Evolutionary conservation across 1,140 invertebrate genomes (phyloP).

Genomic region (Cydia pomonella): DNA sequence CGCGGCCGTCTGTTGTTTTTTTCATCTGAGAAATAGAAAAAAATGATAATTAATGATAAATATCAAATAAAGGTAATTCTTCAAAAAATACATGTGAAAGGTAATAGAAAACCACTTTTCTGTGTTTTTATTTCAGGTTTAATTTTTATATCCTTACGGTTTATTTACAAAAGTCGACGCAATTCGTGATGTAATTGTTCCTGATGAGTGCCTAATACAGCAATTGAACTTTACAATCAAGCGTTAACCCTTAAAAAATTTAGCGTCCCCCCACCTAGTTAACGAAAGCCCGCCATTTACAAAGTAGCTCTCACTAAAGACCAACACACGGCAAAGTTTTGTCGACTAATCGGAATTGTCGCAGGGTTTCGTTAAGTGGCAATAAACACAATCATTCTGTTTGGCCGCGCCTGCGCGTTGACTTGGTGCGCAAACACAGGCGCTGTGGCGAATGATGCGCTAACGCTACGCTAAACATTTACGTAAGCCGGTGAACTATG

Average conservation of each 20-base stretch:
- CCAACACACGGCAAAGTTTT: constrained; percentile 66
- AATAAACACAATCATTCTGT: constrained; percentile 77
- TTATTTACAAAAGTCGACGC: background rate
- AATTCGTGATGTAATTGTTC: background rate
- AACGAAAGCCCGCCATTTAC: constrained; percentile 49
- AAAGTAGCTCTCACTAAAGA: constrained; percentile 75
- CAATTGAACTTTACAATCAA: background rate
- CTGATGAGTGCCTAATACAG: background rate
- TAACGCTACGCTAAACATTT: constrained; percentile 71
- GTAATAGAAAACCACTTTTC: too few species aligned
- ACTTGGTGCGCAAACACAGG: constrained; percentile 61
- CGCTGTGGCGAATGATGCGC: constrained; percentile 62
- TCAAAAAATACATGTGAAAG: too few species aligned
- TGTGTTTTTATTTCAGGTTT: too few species aligned
- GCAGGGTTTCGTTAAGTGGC: constrained; percentile 74
- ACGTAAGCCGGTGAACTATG: constrained; percentile 54
- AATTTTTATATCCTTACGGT: background rate
- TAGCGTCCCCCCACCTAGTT: constrained; percentile 7
- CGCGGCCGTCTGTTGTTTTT: constrained; percentile 84
- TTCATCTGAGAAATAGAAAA: constrained; percentile 62
- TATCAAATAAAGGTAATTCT: background rate
- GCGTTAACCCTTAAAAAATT: background rate
- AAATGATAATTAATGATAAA: constrained; percentile 4
- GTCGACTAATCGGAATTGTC: constrained; percentile 76
- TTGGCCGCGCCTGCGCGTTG: constrained; percentile 73